Conservation (phyloP, 2,888 invertebrate species). For the Oithona nana region DNA sequence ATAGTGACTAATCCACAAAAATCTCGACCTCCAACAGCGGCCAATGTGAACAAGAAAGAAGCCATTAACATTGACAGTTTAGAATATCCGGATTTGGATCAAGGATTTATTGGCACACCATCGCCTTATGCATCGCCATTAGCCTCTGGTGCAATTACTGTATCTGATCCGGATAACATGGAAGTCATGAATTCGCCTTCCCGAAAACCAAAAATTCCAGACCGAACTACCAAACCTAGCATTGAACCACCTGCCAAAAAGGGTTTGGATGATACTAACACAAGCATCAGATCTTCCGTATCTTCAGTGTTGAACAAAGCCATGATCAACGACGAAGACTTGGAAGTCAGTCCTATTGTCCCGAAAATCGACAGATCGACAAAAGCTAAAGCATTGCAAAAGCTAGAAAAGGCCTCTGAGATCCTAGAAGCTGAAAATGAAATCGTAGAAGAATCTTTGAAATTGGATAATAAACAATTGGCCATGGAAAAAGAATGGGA, state of each 20-base stretch:
- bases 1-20: background rate
- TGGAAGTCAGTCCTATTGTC: background rate
- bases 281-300: background rate
- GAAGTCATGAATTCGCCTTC: background rate
- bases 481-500: background rate
- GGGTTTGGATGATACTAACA: background rate
- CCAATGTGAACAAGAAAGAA: background rate
- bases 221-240: background rate
- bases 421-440: background rate
- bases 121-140: background rate
- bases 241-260: no score
- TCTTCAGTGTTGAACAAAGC: no score
- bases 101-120: background rate
- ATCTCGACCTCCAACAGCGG: background rate
- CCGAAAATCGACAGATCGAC: background rate
- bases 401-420: background rate
- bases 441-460: background rate
- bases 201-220: background rate
- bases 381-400: background rate
- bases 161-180: background rate
- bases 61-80: background rate
- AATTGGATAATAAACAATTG: background rate
- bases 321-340: background rate
- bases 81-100: background rate
- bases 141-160: background rate